Base-by-base conservation (phyloP, 92 coral and sea anemone species). In the Parazoanthus darwini region DNA sequence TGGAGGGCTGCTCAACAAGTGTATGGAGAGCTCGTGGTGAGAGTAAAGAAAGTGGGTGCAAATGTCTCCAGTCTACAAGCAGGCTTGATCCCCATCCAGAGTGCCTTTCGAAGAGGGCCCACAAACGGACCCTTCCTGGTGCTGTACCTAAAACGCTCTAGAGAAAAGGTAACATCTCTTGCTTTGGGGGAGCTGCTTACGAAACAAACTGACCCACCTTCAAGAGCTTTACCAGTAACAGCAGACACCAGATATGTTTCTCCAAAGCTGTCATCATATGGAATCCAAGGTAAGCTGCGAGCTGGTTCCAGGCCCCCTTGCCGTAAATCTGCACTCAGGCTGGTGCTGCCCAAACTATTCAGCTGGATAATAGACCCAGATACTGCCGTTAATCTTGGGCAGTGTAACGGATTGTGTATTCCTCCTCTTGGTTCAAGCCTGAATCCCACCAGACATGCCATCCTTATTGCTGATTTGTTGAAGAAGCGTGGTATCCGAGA, bases 391-490 rank as follows among this genome's bases (percentile, higher is more conserved):
- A 23, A 42, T 5, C 44, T 83, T 83, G 77, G 78, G 1, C 51
- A 11, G 23, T 83, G 87, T 29, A 2, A 22, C 3, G 87, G 87
- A 13, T 26, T 25, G 13, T 83, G 87, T 15, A 44, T 68, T 29
- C 1, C 77, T 20, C 87, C 87, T 11, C 70, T 83, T 51, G 22
- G 63, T n/a, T 26, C 87, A 25, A 46, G 78, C 51, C 26, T 83
- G 35, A 33, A 4, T 18, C 87, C 87, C 66, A 83, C 87, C n/a
- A 50, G 44, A 8, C 87, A 83, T 70, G 87, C 78, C 14, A 46
- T 44, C 39, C 48, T 83, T 14, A 48, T 83, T 14, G 74, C 87
- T 48, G 33, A 8, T 8, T 22, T 26, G 46, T 46, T 83, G 5
- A 68, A 18, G 39, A 70, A 25, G 51, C 25, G 25, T 8, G 77